Base-by-base conservation (phyloP, 2,888 invertebrate species). In the Phorcus lineatus region DNA sequence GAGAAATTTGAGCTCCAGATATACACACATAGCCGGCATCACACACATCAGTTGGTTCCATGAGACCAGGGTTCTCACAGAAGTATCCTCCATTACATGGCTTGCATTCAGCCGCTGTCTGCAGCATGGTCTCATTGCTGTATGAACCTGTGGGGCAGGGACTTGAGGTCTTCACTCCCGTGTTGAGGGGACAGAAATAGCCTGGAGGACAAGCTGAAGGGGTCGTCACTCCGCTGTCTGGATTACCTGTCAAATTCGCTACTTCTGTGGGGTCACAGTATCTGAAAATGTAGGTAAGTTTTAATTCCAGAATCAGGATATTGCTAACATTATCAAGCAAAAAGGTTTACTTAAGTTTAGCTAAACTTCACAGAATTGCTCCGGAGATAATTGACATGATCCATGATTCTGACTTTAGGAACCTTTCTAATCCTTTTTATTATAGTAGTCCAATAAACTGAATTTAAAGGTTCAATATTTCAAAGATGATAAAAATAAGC, bases 21-120 rank as follows among this genome's bases (percentile, higher is more conserved):
- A 88, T 82, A 81, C 92, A 92, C 2, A 92, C 91, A 84, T 87
- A 92, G 17, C 92, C 92, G 55, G 90, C 90, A 80, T 89, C 88
- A 83, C 92, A 92, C 40, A 85, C 79, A 54, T 82, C 90, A 62
- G 87, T 87, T 24, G 90, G 91, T 31, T 81, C 82, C 11, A 81
- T 84, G 70, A 85, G 77, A 36, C 89, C 89, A 53, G 54, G 80
- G 74, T 83, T 81, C 40, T 84, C 86, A 82, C 91, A 91, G 86
- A 86, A 91, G 80, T 83, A 87, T 6, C 92, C 92, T 7, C 85
- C 85, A 28, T 88, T 83, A 83, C 92, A 92, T 0, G 83, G 79
- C 66, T 80, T 83, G 83, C 92, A 92, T 40, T 91, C 87, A 4
- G 67, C 80, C 36, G 80, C 82, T 22, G 67, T 83, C 81, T 90